Evolutionary conservation across 1,140 invertebrate species (phyloP).

Genomic region (Uloborus diversus): DNA sequence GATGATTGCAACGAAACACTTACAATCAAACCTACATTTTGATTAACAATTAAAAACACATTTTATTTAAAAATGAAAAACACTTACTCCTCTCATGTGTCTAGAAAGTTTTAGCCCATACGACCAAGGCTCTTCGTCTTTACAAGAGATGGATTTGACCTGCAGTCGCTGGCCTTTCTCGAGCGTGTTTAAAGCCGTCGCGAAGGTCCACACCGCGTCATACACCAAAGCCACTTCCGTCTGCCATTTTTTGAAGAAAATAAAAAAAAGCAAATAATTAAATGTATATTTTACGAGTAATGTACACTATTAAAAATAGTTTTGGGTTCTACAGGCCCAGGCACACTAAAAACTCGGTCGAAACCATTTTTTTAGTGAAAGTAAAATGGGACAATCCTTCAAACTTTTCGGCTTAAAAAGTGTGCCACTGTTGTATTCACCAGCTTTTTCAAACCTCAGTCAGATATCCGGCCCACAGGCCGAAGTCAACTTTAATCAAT

Average conservation of each 20-base stretch:
- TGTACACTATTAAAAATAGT: too few relatives aligned
- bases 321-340: too few relatives aligned
- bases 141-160: slow-evolving; percentile 88
- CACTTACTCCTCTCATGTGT: slow-evolving; percentile 95
- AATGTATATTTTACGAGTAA: not conserved
- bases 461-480: too few relatives aligned
- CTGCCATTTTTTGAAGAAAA: slow-evolving; percentile 67
- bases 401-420: not conserved
- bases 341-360: too few relatives aligned
- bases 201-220: slow-evolving; percentile 66
- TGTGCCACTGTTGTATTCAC: too few relatives aligned
- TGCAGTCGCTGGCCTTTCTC: slow-evolving; percentile 67
- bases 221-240: slow-evolving; percentile 69
- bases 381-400: not conserved
- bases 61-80: too few relatives aligned
- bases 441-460: too few relatives aligned
- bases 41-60: too few relatives aligned
- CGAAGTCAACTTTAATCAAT: too few relatives aligned
- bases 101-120: slow-evolving; percentile 94
- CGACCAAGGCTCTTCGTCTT: slow-evolving; percentile 86
- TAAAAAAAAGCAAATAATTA: not conserved
- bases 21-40: too few relatives aligned
- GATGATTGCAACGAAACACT: too few relatives aligned
- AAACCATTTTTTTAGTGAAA: not conserved
- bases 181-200: slow-evolving; percentile 63